Conservation (phyloP, 53 echinoderm and acorn worm genomes). For the Echinarachnius parma region DNA sequence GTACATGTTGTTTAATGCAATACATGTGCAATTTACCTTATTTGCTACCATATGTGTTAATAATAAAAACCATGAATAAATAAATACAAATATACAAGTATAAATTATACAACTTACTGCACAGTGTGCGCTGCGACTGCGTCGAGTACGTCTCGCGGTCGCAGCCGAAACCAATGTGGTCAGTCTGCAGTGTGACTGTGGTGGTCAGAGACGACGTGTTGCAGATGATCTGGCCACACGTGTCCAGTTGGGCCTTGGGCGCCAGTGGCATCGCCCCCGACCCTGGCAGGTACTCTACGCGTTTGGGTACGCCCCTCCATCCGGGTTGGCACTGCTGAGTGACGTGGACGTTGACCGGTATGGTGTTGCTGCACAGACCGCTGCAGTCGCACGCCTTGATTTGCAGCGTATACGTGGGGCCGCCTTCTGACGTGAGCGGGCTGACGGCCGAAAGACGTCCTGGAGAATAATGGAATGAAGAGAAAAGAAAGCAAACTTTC, state of each 20-base stretch:
- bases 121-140: slow-evolving; percentile 79
- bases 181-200: slow-evolving; percentile 72
- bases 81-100: neutral
- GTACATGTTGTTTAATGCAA: no score
- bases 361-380: slow-evolving; percentile 72
- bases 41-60: no score
- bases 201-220: slow-evolving; percentile 67
- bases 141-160: slow-evolving; percentile 94
- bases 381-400: slow-evolving; percentile 87
- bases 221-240: slow-evolving; percentile 69
- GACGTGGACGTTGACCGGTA: slow-evolving; percentile 77
- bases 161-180: slow-evolving; percentile 92
- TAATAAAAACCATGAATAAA: neutral
- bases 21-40: no score
- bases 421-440: slow-evolving; percentile 48
- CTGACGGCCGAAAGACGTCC: slow-evolving; percentile 69
- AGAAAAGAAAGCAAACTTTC: no score
- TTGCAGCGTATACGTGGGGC: slow-evolving; percentile 59
- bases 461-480: no score
- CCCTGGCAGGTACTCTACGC: slow-evolving; percentile 78
- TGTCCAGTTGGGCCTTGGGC: slow-evolving; percentile 81
- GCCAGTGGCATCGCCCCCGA: slow-evolving; percentile 55
- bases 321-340: slow-evolving; percentile 80
- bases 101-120: slow-evolving; percentile 66
- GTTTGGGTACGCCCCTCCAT: slow-evolving; percentile 80